Conservation (phyloP, 2,113 vertebrate species). For the Cyprinus carpio region DNA sequence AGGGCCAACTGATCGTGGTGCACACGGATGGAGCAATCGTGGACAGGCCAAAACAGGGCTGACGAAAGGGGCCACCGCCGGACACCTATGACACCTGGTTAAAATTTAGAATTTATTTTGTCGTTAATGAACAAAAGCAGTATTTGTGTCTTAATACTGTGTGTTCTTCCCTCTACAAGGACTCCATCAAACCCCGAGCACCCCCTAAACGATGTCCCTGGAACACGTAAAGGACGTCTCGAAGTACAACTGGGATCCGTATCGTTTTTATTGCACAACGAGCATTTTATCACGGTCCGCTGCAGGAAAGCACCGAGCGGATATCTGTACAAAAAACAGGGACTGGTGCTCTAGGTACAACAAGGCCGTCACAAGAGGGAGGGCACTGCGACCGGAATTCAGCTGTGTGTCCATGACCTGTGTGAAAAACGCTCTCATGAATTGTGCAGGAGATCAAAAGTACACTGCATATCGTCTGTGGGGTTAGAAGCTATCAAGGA, state of each 20-base stretch:
- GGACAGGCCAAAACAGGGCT: slow-evolving; percentile 86
- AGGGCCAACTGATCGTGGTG: slow-evolving; percentile 96
- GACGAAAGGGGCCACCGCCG: slow-evolving; percentile 83
- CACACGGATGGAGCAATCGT: slow-evolving; percentile 95
- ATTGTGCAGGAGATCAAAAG: neutral
- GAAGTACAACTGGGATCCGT: slow-evolving; percentile 98
- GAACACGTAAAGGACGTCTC: slow-evolving; percentile 87
- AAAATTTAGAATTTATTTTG: slow-evolving; percentile 37
- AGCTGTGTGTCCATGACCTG: neutral
- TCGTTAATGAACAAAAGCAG: neutral
- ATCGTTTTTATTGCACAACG: slow-evolving; percentile 92
- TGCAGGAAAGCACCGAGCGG: slow-evolving; percentile 94
- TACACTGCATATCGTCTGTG: too few relatives aligned
- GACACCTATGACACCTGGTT: slow-evolving; percentile 84
- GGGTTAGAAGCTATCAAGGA: neutral
- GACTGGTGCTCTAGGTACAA: slow-evolving; percentile 92
- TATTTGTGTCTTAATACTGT: neutral
- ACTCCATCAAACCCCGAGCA: slow-evolving; percentile 80
- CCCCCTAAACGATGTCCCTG: slow-evolving; percentile 80
- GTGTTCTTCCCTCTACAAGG: slow-evolving; percentile 67
- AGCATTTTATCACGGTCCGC: slow-evolving; percentile 90
- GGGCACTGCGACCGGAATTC: neutral
- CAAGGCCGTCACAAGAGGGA: slow-evolving; percentile 38
- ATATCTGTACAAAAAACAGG: slow-evolving; percentile 87
- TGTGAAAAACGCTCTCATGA: neutral